Base-by-base conservation (phyloP, 2,113 vertebrate species). In the Girardinichthys multiradiatus region DNA sequence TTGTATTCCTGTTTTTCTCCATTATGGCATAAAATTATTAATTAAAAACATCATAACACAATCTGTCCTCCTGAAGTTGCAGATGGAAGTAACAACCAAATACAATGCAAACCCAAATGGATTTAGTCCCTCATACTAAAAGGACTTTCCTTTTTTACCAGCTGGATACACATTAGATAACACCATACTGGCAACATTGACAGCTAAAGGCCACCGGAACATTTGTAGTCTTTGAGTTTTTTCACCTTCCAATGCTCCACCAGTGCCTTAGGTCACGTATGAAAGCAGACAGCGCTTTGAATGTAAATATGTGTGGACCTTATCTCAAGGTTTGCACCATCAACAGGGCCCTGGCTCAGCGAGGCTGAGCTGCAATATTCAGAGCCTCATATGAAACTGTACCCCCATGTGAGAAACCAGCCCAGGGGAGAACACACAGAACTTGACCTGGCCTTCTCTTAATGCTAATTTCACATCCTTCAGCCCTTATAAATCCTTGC, bases 391-490 rank as follows among this genome's bases (percentile, higher is more conserved):
- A 86, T 82, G 68, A 83, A 86, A 81, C 74, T 42, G 65, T 76
- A 70, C 28, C 62, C 77, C 72, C 83, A 4, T 42, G 79, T 82
- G 67, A 68, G 76, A 68, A n/a, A 33, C 73, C 28, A 61, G 31
- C 33, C 58, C 72, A 8, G 70, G n/a, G 28, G 72, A 77, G 82
- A 80, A 60, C 72, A 60, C 78, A 86, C 75, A 72, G 76, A 76
- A 72, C 82, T n/a, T 74, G 72, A 87, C 86, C 79, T 42, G 81
- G 77, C 87, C 82, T 86, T 84, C 85, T 80, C 79, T 71, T 83
- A 67, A 62, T 2, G 70, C 80, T 72, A 84, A 66, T 83, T 87
- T 70, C 89, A 83, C 86, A 64, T 80, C 79, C 76, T 72, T 77
- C 39, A 5, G 61, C 74, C 69, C 57, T 39, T 57, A 35, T 79